Evolutionary conservation across 2,113 vertebrate genomes (phyloP), one percentile per base, ranked within the genome.

Genomic region (Misgurnus mizolepis): DNA sequence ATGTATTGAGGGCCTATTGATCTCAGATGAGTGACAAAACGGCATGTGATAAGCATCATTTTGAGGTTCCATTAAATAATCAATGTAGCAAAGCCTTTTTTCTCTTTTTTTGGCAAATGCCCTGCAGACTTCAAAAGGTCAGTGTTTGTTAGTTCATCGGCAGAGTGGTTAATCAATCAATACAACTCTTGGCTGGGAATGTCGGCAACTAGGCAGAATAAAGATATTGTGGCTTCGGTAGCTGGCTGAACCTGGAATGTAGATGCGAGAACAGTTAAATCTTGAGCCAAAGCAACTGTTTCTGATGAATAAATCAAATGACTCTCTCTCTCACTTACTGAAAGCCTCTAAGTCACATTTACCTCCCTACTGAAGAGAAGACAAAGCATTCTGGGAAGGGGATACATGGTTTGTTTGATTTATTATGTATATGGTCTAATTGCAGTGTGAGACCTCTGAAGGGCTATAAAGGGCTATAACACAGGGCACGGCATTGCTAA

Each of bases 61-160:
- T 95, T 96, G 94, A 96, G 95, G 94, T 96, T 95, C 95, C 96
- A 96, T 97, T 97, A 96, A 96, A 92, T 95, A 95, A 97, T 98
- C 94, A 89, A 97, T 95, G 92, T 86, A 88, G 95, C 94, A 94
- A 93, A 93, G 93, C 89, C 92, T 93, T 92, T 93, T 94, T 93
- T 45, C 71, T 78, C 50, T 43, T 50, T 83, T 78, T 78, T 78
- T 82, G 89, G 87, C 92, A 93, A 94, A 94, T 92, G 94, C 91
- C 95, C 85, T 89, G 92, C 76, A 91, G 92, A 93, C 92, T 93
- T 93, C 91, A 92, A 91, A 92, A 94, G 94, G 95, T 98, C 97
- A 96, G 94, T 95, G 95, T 95, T 95, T 96, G 95, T 96, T 97
- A 96, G 96, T 95, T 96, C 94, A 96, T 96, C 92, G 94, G 93